These are phyloP conservation scores for Nineta flava DNA, from an alignment of 2,888 invertebrate genomes.

Conservation along the genomic window DNA sequence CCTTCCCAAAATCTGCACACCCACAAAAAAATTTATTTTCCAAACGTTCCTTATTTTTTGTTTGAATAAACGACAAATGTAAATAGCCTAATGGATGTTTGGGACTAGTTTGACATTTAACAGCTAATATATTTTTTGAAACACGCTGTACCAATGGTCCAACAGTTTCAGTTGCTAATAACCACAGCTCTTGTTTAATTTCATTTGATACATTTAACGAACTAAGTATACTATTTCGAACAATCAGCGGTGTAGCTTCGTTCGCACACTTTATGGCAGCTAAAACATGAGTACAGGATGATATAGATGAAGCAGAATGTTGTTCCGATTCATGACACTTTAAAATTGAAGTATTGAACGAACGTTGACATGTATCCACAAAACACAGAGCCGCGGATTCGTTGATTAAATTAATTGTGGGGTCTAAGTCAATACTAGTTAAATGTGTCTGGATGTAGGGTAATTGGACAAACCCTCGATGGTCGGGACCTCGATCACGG, in stretches of 20 bases:
- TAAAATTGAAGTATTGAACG: conserved; percentile 35
- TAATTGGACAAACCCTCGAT: conserved; percentile 55
- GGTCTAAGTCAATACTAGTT: conserved; percentile 13
- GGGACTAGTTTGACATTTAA: conserved; percentile 46
- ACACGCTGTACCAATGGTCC: conserved; percentile 51
- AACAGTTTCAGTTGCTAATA: conserved; percentile 40
- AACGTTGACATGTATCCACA: conserved; percentile 37
- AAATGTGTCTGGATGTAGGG: conserved; percentile 27
- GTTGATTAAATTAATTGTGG: conserved; percentile 17
- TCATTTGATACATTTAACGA: conserved; percentile 40
- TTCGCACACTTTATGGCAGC: conserved; percentile 44
- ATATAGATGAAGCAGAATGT: conserved; percentile 6
- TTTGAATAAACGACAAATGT: conserved; percentile 43
- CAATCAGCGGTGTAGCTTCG: conserved; percentile 39
- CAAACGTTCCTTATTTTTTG: conserved; percentile 29
- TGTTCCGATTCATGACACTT: conserved; percentile 32
- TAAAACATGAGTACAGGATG: conserved; percentile 43
- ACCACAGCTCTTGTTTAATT: conserved; percentile 41
- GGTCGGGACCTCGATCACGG: conserved; percentile 50
- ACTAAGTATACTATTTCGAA: conserved; percentile 43
- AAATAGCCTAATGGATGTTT: conserved; percentile 54
- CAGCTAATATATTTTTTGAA: conserved; percentile 52
- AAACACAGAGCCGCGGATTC: conserved; percentile 34
- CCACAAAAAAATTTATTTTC: conserved; percentile 41
- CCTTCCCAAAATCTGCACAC: conserved; percentile 29